Evolutionary conservation across 2,797 vertebrate species (phyloP).

Genomic region (Lutjanus argentimaculatus): DNA sequence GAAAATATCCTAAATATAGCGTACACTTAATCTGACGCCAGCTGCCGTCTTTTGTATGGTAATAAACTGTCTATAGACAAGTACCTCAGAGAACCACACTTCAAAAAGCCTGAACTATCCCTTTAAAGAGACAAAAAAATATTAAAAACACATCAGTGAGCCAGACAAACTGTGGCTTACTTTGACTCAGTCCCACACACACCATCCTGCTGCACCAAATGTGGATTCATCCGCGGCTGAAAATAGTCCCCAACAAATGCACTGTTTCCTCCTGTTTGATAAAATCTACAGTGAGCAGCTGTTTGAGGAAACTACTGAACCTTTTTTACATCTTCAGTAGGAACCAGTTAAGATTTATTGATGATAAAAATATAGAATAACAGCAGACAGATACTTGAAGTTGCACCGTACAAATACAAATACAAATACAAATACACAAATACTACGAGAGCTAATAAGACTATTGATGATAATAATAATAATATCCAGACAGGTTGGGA

Average conservation of each 20-base stretch:
- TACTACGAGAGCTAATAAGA: background rate
- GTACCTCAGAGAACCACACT: no score
- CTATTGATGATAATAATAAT: slow-evolving; percentile 6
- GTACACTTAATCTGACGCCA: no score
- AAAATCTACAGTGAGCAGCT: no score
- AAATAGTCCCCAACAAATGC: background rate
- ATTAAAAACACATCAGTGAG: background rate
- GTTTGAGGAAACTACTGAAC: no score
- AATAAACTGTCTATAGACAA: no score
- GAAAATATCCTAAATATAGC: no score
- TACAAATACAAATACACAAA: background rate
- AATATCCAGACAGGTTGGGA: slow-evolving; percentile 54
- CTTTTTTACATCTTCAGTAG: no score
- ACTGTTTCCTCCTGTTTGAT: background rate
- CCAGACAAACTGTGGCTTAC: no score
- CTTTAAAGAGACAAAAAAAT: background rate
- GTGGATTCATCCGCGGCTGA: background rate
- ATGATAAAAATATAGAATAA: background rate
- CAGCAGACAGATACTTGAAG: background rate
- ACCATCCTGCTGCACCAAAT: background rate
- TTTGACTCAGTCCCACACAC: background rate
- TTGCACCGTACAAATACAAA: background rate
- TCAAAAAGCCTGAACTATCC: no score
- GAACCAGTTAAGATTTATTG: no score
- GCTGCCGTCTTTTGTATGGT: no score